Conservation (phyloP, 1,140 invertebrate species). For the Ooceraea biroi region DNA sequence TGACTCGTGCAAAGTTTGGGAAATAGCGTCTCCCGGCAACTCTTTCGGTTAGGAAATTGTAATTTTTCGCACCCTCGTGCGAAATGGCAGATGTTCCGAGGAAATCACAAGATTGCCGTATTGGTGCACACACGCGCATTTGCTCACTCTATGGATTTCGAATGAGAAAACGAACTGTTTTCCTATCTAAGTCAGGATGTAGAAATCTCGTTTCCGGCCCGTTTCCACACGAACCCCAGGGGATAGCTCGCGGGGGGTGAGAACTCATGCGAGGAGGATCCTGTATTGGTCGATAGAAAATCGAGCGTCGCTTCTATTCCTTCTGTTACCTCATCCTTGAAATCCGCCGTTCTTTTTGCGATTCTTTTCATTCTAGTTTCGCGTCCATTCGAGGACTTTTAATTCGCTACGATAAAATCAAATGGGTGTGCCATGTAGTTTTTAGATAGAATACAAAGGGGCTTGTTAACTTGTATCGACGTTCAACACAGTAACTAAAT, state of each 20-base stretch:
- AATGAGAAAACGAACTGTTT: conserved; percentile 57
- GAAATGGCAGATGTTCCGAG: conserved; percentile 27
- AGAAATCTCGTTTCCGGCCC: conserved; percentile 51
- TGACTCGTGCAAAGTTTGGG: neutral
- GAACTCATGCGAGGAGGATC: conserved; percentile 30
- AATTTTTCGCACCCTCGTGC: conserved; percentile 9
- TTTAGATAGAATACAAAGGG: neutral
- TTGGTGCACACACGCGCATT: conserved; percentile 4
- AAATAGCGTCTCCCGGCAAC: neutral
- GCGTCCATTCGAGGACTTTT: neutral
- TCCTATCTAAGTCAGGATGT: conserved; percentile 45
- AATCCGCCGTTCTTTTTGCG: neutral
- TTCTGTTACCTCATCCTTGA: neutral
- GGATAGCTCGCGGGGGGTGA: conserved; percentile 22
- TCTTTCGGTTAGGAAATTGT: conserved; percentile 40
- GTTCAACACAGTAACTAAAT: neutral
- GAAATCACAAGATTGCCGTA: conserved; percentile 17
- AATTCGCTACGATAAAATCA: neutral
- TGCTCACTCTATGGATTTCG: conserved; percentile 43
- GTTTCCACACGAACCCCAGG: conserved; percentile 30
- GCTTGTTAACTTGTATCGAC: neutral
- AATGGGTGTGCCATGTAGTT: neutral
- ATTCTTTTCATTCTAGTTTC: neutral
- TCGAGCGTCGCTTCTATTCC: neutral
- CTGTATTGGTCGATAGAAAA: conserved; percentile 43